Conservation (phyloP, 1,140 invertebrate species). For the Pemphigus obesinymphae region DNA sequence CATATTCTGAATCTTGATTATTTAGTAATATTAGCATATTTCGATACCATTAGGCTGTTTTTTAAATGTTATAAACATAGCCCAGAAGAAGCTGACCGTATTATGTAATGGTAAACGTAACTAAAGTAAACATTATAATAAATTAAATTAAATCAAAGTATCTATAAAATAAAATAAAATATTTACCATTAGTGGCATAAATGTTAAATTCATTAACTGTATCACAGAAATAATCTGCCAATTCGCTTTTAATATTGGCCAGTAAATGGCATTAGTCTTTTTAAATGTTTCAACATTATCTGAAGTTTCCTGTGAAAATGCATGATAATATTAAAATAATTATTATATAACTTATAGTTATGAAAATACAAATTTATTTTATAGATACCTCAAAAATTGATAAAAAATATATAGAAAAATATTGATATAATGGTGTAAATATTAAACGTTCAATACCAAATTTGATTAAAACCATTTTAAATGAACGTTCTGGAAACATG, state of each 20-base stretch:
- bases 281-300: conserved; percentile 56
- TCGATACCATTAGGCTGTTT: conserved; percentile 34
- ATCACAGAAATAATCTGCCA: conserved; percentile 67
- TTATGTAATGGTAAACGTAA: conserved; percentile 42
- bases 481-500: conserved; percentile 52
- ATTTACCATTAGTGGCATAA: conserved; percentile 66
- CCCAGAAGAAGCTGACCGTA: conserved; percentile 44
- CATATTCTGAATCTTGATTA: too few species aligned
- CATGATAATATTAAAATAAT: too few species aligned
- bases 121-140: conserved; percentile 38
- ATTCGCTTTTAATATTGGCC: conserved; percentile 60
- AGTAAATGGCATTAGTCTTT: conserved; percentile 59
- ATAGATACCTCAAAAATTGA: conserved; percentile 63
- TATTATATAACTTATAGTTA: too few species aligned
- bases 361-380: too few species aligned
- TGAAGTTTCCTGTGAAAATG: too few species aligned
- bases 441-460: conserved; percentile 63
- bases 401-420: conserved; percentile 63
- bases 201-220: conserved; percentile 64
- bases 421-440: conserved; percentile 65
- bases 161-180: background rate
- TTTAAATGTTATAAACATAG: conserved; percentile 41
- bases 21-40: conserved; percentile 27
- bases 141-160: background rate
- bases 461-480: conserved; percentile 55